Conservation (phyloP, 23 tunicate species). For the Halocynthia roretzi region DNA sequence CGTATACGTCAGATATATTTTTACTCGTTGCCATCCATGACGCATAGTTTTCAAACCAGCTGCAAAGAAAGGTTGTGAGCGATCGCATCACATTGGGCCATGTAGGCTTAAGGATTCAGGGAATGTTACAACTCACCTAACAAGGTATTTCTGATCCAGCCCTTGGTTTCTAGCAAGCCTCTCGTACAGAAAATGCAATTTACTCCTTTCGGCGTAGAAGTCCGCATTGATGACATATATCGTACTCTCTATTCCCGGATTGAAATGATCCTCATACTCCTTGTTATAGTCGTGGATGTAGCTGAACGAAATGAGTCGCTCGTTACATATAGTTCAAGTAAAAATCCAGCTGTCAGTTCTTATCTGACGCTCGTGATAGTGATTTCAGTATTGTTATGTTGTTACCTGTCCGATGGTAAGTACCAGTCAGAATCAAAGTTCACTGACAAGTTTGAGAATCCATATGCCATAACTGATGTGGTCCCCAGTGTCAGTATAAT, state of each 20-base stretch:
- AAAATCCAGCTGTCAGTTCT: not conserved
- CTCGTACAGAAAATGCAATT: not conserved
- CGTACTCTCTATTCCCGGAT: conserved; percentile 7
- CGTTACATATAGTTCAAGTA: not conserved
- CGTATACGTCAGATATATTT: not conserved
- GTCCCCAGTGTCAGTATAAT: conserved; percentile 11
- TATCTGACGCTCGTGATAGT: not conserved
- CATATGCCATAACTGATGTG: conserved; percentile 25
- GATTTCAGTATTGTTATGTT: too few relatives aligned
- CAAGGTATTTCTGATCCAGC: not conserved
- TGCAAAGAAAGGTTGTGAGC: not conserved
- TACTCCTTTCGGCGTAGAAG: conserved; percentile 18
- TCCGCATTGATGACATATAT: conserved; percentile 22
- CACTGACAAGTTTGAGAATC: conserved; percentile 9
- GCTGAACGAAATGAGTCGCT: not conserved
- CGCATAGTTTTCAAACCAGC: conserved; percentile 21
- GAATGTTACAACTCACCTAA: conserved; percentile 7
- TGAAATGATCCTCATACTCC: conserved; percentile 6
- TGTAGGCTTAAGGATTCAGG: not conserved
- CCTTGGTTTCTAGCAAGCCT: conserved; percentile 2
- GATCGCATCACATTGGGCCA: not conserved
- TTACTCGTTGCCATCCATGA: not conserved
- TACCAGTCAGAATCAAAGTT: conserved; percentile 27
- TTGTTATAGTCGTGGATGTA: conserved; percentile 5
- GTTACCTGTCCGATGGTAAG: conserved; percentile 11